A percentile compares a stretch with the other conserved stretches of the same genome.
phyloP scores from a whole-genome alignment of 2,797 vertebrate species.

The Neoniphon sammara region DNA sequence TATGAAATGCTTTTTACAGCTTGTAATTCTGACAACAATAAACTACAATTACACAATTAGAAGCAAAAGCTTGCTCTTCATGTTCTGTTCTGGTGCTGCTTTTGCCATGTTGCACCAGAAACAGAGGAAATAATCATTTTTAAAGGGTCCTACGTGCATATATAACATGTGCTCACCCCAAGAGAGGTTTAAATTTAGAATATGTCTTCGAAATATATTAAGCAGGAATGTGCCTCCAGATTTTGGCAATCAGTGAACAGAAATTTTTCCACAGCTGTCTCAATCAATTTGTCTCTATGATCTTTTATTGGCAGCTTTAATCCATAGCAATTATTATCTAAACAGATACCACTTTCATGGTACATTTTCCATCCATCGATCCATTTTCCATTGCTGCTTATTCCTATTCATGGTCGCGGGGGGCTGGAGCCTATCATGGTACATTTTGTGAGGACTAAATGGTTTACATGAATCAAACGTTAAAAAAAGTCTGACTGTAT shows the following conservation, averaged over 20 bases:
- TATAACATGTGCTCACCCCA: slow-evolving; percentile 38
- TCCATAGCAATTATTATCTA: slow-evolving; percentile 47
- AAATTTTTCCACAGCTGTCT: slow-evolving; percentile 69
- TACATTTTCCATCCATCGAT: not conserved
- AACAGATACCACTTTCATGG: slow-evolving; percentile 32
- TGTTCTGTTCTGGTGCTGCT: slow-evolving; percentile 35
- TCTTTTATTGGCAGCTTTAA: slow-evolving; percentile 27
- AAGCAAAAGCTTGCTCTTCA: slow-evolving; percentile 26
- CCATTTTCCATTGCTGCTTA: too few relatives aligned
- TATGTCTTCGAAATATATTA: slow-evolving; percentile 59
- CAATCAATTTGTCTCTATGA: slow-evolving; percentile 57
- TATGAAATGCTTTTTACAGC: slow-evolving; percentile 11
- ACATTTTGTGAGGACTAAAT: slow-evolving; percentile 13
- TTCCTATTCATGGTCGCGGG: too few relatives aligned
- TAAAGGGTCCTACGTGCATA: slow-evolving; percentile 32
- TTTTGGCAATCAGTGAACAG: slow-evolving; percentile 54
- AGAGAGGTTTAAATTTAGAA: slow-evolving; percentile 65
- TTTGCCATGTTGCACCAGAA: slow-evolving; percentile 39
- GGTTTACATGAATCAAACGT: not conserved
- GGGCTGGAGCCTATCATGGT: too few relatives aligned
- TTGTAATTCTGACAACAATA: slow-evolving; percentile 29
- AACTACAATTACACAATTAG: slow-evolving; percentile 1
- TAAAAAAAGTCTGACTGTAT: not conserved
- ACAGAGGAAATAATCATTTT: slow-evolving; percentile 31
- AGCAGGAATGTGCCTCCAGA: slow-evolving; percentile 55